Percentiles rank a stretch among this genome's conserved stretches.
Conservation (phyloP, 64 coral and sea anemone genomes). For the Montipora sp. region DNA sequence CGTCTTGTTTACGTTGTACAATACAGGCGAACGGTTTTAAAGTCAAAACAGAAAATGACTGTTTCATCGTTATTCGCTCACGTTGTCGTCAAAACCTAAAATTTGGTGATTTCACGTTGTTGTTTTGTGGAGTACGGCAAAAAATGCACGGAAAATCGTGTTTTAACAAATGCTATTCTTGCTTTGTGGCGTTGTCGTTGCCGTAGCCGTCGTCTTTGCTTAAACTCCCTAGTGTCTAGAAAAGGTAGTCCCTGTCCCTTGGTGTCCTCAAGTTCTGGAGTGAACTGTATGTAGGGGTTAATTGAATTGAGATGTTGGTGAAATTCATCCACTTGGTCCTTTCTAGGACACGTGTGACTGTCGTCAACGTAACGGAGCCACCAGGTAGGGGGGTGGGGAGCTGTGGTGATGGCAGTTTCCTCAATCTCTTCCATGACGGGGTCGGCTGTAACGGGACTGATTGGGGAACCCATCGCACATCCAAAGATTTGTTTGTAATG, state of each 20-base stretch:
- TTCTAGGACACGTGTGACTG: neutral
- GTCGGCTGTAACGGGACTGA: conserved; percentile 26
- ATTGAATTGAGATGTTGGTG: too few species aligned
- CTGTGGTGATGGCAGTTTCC: neutral
- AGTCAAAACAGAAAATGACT: too few species aligned
- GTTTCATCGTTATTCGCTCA: neutral
- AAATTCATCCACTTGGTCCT: neutral
- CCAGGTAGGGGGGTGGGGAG: neutral
- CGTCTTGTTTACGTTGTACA: too few species aligned
- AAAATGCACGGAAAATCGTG: conserved; percentile 7
- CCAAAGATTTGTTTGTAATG: conserved; percentile 23
- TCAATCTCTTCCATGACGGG: conserved; percentile 18
- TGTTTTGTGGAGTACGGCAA: neutral
- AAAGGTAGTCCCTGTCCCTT: too few species aligned
- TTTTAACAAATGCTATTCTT: too few species aligned
- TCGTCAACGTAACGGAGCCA: conserved; percentile 32
- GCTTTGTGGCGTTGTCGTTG: too few species aligned
- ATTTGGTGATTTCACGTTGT: conserved; percentile 14
- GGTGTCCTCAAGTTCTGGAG: too few species aligned
- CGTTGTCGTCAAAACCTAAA: neutral
- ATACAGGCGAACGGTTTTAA: too few species aligned
- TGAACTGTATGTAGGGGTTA: too few species aligned
- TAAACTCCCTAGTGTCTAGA: too few species aligned
- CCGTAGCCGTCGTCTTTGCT: neutral
- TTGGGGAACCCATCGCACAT: conserved; percentile 36